These are phyloP conservation scores for Oryzias dopingdopingensis DNA, from an alignment of 2,797 vertebrate species.

Conservation along the genomic window DNA sequence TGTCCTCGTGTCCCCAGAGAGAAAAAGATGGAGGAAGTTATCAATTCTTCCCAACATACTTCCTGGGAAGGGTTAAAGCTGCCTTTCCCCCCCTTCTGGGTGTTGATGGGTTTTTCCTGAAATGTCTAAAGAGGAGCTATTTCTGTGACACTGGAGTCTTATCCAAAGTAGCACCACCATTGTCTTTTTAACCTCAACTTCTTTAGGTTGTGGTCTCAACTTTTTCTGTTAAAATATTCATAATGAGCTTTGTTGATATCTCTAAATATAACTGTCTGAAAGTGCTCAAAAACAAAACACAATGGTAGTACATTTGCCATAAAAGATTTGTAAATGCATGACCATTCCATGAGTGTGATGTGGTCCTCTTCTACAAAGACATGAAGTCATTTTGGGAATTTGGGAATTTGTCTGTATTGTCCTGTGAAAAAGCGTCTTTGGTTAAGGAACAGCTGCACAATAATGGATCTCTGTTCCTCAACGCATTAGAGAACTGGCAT, in stretches of 20 bases:
- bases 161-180: constrained; percentile 25
- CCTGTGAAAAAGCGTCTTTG: too few relatives aligned
- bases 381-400: too few relatives aligned
- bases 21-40: constrained; percentile 70
- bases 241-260: not conserved
- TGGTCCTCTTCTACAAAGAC: too few relatives aligned
- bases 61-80: constrained; percentile 70
- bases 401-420: too few relatives aligned
- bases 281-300: not conserved
- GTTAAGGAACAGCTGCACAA: too few relatives aligned
- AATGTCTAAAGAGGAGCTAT: constrained; percentile 55
- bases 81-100: constrained; percentile 57
- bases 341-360: constrained; percentile 1
- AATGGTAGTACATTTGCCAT: not conserved
- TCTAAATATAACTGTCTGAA: constrained; percentile 1
- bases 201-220: constrained; percentile 4
- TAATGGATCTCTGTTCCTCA: too few relatives aligned
- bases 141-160: constrained; percentile 43
- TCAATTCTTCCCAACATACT: constrained; percentile 76
- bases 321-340: not conserved
- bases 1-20: constrained; percentile 58
- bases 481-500: too few relatives aligned
- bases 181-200: constrained; percentile 11
- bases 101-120: constrained; percentile 62
- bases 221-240: constrained; percentile 16